Evolutionary conservation across 2,113 vertebrate genomes (phyloP).

Genomic region (Archocentrus centrarchus): DNA sequence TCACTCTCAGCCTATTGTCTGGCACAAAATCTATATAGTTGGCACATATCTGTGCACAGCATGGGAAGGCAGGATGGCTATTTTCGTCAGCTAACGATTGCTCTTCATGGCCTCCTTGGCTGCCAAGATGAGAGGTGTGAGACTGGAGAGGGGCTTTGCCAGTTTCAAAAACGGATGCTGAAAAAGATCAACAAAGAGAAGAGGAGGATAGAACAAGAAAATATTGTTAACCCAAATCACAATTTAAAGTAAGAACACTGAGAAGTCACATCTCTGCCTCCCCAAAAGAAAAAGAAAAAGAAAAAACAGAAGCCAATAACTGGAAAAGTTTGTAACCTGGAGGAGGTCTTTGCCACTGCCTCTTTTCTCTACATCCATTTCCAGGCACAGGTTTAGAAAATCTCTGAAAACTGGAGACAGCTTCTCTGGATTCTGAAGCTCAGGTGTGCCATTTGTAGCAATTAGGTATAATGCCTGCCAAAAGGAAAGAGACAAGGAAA

Average conservation of each 20-base stretch:
- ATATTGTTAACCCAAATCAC: neutral
- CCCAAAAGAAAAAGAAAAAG: neutral
- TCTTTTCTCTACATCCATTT: constrained; percentile 98
- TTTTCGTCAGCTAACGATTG: constrained; percentile 86
- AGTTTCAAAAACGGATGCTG: constrained; percentile 99
- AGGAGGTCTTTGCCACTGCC: constrained; percentile 95
- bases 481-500: neutral
- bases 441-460: constrained; percentile 98
- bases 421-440: constrained; percentile 98
- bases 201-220: constrained; percentile 14
- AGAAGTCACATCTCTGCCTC: neutral
- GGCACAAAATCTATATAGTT: constrained; percentile 71
- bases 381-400: constrained; percentile 95
- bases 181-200: neutral
- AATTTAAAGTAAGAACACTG: neutral
- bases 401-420: constrained; percentile 96
- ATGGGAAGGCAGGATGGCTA: constrained; percentile 55
- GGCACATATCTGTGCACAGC: constrained; percentile 74
- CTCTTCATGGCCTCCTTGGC: constrained; percentile 99
- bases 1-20: constrained; percentile 75
- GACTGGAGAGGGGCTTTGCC: constrained; percentile 97
- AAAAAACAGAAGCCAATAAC: neutral
- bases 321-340: constrained; percentile 82
- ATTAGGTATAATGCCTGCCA: constrained; percentile 95
- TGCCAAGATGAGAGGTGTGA: constrained; percentile 97